Evolutionary conservation across 2,888 invertebrate genomes (phyloP), one percentile per base, ranked within the genome.

Genomic region (Lepidocyrtoides sp.): DNA sequence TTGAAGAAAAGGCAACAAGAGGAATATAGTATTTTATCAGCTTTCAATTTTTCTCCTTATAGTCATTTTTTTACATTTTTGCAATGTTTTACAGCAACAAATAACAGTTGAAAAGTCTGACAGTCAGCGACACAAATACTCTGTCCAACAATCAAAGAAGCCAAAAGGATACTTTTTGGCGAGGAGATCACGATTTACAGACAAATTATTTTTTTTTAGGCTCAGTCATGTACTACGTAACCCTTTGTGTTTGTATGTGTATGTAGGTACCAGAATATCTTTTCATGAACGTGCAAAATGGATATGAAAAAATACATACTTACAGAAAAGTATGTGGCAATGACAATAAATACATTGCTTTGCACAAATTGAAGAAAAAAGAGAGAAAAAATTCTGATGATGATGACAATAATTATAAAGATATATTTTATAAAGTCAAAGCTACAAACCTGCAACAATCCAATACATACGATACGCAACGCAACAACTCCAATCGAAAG

Each of bases 171-270:
- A 57, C 54, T 29, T 75, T 75, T 75, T 77, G 17, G 26, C 51
- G 48, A 79, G 57, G 54, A 85, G 72, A 85, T 85, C 85, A 85
- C 85, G 85, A 85, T 75, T 85, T 75, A 85, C 85, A 69, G 69
- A 44, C 36, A 85, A 85, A 85, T 84, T 84, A 72, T 44, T 41
- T 57, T 81, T 79, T 51, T 72, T 57, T 36, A 10, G 54, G 57
- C 12, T 48, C 48, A 44, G 75, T 75, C 75, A 75, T 75, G 44
- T 72, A n/a, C n/a, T n/a, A 72, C 72, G 41, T 36, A 36, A 36
- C 12, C 2, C 48, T 48, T 48, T 48, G 48, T 10, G 2, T 36
- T 36, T 36, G 36, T 7, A 10, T 57, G 20, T 5, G 32, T n/a
- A 66, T 29, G n/a, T 32, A 66, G 2, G 32, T 66, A 66, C 2